Evolutionary conservation across 2,797 vertebrate species (phyloP).

Genomic region (Meda fulgida): DNA sequence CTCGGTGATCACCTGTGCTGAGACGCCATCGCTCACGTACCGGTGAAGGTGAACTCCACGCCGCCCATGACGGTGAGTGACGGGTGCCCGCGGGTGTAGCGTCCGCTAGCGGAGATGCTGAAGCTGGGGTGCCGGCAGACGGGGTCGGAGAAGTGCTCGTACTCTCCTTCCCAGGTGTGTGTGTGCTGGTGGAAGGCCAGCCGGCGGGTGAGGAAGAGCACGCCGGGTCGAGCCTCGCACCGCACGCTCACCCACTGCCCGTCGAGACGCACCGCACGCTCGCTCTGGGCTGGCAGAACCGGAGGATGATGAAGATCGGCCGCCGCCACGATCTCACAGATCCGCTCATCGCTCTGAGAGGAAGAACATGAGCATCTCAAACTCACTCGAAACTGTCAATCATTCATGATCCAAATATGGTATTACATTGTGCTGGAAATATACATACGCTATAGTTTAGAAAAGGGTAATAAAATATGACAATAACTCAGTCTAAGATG

Average conservation of each 20-base stretch:
- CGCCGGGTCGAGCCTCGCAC: constrained; percentile 86
- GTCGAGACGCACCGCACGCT: constrained; percentile 81
- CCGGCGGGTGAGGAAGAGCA: constrained; percentile 87
- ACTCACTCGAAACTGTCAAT: too few relatives aligned
- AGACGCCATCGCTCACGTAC: constrained; percentile 38
- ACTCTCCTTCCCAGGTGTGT: constrained; percentile 86
- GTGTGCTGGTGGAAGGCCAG: constrained; percentile 86
- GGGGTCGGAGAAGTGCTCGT: constrained; percentile 87
- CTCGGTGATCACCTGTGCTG: too few relatives aligned
- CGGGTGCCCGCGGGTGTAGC: constrained; percentile 82
- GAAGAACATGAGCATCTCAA: neutral
- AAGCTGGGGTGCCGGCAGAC: constrained; percentile 88
- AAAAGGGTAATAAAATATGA: too few relatives aligned
- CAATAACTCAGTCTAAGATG: too few relatives aligned
- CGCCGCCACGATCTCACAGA: constrained; percentile 81
- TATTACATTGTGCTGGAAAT: too few relatives aligned
- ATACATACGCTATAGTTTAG: too few relatives aligned
- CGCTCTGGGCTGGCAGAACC: constrained; percentile 78
- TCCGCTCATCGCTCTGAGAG: constrained; percentile 75
- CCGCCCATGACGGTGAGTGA: constrained; percentile 83
- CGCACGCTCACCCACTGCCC: constrained; percentile 89
- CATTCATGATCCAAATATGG: too few relatives aligned
- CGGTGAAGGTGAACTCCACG: constrained; percentile 88
- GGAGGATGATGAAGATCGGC: constrained; percentile 84
- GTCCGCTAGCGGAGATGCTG: constrained; percentile 85